These are phyloP conservation scores for Heterodera filipjevi DNA, from an alignment of 2,888 invertebrate species.

Conservation along the genomic window DNA sequence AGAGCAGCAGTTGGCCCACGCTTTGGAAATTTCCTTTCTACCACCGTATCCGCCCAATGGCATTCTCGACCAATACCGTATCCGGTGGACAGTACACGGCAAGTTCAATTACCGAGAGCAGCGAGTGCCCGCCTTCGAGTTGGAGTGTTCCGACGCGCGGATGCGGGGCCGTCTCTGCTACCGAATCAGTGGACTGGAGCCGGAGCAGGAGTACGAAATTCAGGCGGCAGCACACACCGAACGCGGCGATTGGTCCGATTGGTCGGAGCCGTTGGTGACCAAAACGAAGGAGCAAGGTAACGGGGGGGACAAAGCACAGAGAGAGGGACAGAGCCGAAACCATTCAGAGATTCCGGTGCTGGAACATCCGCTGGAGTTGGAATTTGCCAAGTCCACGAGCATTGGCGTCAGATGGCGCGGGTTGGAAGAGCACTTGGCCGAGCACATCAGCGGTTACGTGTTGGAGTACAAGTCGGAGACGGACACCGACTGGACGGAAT, in stretches of 20 bases:
- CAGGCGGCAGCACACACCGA: constrained; percentile 63
- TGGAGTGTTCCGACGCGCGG: constrained; percentile 60
- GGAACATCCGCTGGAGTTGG: constrained; percentile 56
- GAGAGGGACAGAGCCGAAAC: not conserved
- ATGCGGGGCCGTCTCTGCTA: constrained; percentile 64
- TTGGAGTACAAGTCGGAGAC: constrained; percentile 64
- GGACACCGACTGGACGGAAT: constrained; percentile 60
- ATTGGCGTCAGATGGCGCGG: constrained; percentile 64
- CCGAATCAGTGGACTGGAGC: constrained; percentile 61
- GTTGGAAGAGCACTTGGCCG: constrained; percentile 52
- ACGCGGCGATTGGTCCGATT: constrained; percentile 64
- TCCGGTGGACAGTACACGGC: constrained; percentile 60
- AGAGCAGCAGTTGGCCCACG: constrained; percentile 59
- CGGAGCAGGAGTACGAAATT: constrained; percentile 64
- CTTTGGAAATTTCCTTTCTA: constrained; percentile 64
- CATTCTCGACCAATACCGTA: constrained; percentile 62
- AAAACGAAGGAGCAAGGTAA: constrained; percentile 43
- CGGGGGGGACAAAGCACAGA: not conserved
- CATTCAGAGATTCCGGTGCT: constrained; percentile 63
- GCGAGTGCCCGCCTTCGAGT: constrained; percentile 56
- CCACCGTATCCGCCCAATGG: constrained; percentile 65
- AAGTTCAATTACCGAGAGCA: constrained; percentile 61
- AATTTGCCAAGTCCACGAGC: constrained; percentile 60
- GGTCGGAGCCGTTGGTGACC: constrained; percentile 60
- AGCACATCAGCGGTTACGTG: constrained; percentile 63